Evolutionary conservation across 2,888 invertebrate species (phyloP), one percentile per base, ranked within the genome.

Genomic region (Drosophila kuntzei): DNA sequence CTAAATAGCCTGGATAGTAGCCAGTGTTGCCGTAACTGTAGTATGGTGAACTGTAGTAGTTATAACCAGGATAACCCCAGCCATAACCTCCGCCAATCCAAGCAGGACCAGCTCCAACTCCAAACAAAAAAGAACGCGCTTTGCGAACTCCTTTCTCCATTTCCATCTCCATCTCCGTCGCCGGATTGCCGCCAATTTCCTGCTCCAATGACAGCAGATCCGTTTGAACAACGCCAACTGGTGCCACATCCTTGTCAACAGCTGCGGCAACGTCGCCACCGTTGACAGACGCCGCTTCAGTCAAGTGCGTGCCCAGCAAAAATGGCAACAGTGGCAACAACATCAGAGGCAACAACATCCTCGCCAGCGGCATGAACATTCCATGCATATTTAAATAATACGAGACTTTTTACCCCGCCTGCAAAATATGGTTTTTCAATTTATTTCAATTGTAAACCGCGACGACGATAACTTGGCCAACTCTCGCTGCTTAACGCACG

Each of bases 201-300:
- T 84, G 87, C 80, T 90, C 77, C 75, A 88, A 80, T 77, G 87
- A 83, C 80, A 82, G 87, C 80, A 89, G 81, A 89, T 89, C 85
- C 80, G 76, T 76, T 84, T 80, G 80, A 64, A 72, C 79, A 83
- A 67, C 87, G 68, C 79, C 83, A 84, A 76, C 87, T 80, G 75
- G 84, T 60, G 76, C 76, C 79, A 83, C 85, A 79, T 86, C 85
- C 87, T 82, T 87, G 80, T 85, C 82, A 85, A 69, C 85, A 82
- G 70, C 68, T 79, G 79, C 62, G 54, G 43, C 71, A 36, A 59
- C 43, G 61, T 47, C 50, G 72, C 53, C 63, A 53, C 50, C 60
- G 59, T n/a, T 49, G 67, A 61, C 69, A 66, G 66, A 43, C 51
- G 65, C 63, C 37, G 78, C 76, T 63, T 62, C 83, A 78, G 60